Evolutionary conservation across 1,140 invertebrate species (phyloP), one percentile per base, ranked within the genome.

Genomic region (Asobara japonica): DNA sequence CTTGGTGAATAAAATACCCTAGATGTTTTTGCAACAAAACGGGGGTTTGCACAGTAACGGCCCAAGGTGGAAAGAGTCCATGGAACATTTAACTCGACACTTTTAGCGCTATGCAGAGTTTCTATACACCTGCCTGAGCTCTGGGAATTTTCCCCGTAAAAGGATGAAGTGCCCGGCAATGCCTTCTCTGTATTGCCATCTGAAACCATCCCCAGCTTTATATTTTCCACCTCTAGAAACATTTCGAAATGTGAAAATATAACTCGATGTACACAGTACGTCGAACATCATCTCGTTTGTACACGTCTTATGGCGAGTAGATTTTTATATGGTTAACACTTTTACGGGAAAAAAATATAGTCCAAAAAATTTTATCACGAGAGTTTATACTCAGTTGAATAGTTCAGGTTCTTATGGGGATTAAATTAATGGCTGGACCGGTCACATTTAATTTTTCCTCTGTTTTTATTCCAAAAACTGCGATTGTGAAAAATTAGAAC

Each of bases 1-100:
- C 22, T 29, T 30, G 22, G 11, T 31, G 31, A 66, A 66, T 72
- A 61, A 72, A 66, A 66, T 66, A 51, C n/a, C 56, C 22, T 30
- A 36, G 45, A 41, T 71, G 69, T 62, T 31, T 20, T 64, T 38
- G 20, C 62, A 66, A 22, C 20, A 56, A 27, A 31, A 45, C 31
- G 29, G 65, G 25, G 20, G 29, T 33, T 61, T 66, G 65, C 13
- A 66, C 30, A 56, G 18, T 56, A 56, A 22, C 51, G 18, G 25
- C 22, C n/a, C 0, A 62, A 33, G 60, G 25, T 62, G 29, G 60
- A 16, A 56, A 30, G 41, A 72, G 62, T 66, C 31, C 48, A 72
- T 72, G 70, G 64, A 72, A 66, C 64, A 72, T 72, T 72, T 66
- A 72, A 66, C 45, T 72, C 69, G 61, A 71, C 61, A 41, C 62